Percentiles rank a stretch among this genome's conserved stretches.
These are phyloP conservation scores for Drosophila quadrilineata DNA, from an alignment of 1,140 invertebrate species.

Conservation along the genomic window DNA sequence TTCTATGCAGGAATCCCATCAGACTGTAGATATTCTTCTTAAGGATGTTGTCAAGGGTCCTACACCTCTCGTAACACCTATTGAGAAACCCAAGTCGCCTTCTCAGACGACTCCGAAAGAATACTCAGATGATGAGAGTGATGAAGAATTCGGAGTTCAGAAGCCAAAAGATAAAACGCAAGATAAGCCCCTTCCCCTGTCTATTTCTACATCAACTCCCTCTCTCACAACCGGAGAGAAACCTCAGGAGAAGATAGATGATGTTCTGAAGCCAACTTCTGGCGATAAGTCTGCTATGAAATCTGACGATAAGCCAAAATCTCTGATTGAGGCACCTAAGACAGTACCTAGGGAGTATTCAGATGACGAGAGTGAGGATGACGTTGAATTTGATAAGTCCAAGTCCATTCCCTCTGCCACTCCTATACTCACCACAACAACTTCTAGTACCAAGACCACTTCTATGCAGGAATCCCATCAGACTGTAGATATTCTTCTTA, in stretches of 20 bases:
- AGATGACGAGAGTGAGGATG: neutral
- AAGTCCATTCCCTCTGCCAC: too few species aligned
- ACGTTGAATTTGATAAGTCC: neutral
- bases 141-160: conserved; percentile 8
- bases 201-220: too few species aligned
- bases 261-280: neutral
- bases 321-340: neutral
- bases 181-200: neutral
- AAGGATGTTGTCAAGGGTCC: neutral
- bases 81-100: conserved; percentile 11
- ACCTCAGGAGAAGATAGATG: neutral
- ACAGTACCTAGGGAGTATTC: neutral
- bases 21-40: neutral
- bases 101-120: neutral
- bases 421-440: neutral
- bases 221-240: too few species aligned
- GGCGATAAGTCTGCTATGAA: too few species aligned
- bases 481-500: neutral
- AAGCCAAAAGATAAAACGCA: conserved; percentile 11
- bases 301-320: neutral
- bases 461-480: neutral
- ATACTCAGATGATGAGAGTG: conserved; percentile 27
- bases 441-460: neutral
- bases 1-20: neutral
- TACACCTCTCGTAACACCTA: neutral